Evolutionary conservation across 2,797 vertebrate genomes (phyloP).

Genomic region (Helarctos malayanus): DNA sequence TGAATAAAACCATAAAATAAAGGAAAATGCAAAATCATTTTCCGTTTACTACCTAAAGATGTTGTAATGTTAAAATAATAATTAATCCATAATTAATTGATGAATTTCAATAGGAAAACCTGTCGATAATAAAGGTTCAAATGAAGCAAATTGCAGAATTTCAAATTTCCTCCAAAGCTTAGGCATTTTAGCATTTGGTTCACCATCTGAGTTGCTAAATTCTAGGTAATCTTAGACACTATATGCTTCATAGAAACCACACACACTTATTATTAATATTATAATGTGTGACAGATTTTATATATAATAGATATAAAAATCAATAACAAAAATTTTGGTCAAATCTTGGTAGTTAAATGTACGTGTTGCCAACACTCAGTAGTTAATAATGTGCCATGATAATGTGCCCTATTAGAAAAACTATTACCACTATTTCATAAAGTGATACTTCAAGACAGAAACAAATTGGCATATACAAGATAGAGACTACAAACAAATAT

Average conservation of each 20-base stretch:
- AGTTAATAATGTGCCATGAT: background rate
- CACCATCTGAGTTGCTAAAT: background rate
- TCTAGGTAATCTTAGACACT: background rate
- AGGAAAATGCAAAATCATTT: background rate
- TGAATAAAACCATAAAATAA: background rate
- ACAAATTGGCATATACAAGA: background rate
- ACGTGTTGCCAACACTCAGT: background rate
- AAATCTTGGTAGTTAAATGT: background rate
- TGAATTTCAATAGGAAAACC: background rate
- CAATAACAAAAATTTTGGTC: background rate
- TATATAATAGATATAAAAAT: background rate
- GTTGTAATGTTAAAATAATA: background rate
- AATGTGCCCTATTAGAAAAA: background rate
- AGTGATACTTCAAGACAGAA: background rate
- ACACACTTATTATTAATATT: background rate
- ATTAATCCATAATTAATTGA: background rate
- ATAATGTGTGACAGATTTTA: background rate
- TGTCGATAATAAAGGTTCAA: background rate
- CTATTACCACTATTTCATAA: slow-evolving; percentile 26
- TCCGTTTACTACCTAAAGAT: background rate
- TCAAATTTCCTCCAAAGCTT: background rate
- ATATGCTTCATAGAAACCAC: background rate
- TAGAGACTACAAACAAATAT: background rate
- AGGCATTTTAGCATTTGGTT: background rate
- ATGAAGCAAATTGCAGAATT: background rate